Base-by-base conservation (phyloP, 2,113 vertebrate species). In the Microcebus tavaratra region DNA sequence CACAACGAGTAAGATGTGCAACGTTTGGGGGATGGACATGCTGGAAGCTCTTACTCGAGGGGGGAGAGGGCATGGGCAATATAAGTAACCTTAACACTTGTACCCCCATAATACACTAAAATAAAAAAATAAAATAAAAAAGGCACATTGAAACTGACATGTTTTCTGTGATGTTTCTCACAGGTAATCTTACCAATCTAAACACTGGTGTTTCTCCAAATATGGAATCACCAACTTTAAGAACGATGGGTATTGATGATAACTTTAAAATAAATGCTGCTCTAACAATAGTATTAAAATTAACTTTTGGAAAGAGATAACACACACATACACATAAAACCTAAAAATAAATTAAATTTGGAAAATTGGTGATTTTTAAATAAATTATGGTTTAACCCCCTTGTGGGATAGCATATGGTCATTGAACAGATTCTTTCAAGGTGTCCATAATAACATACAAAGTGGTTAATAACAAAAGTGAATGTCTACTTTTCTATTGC, bases 331-430 rank as follows among this genome's bases (percentile, higher is more conserved):
- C 2, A 34, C 27, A 42, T 36, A 21, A 59, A 53, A 18, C 8
- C 18, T 76, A 68, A 90, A 81, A 86, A 68, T 82, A 48, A 63
- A n/a, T 72, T 79, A 94, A 61, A 59, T 91, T 88, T 84, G 42
- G 25, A 63, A 78, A 81, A 90, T 61, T 25, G 48, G 3, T 9
- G 65, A 76, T 7, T 82, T 79, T 57, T 73, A 83, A 65, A 53
- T 80, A 79, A 76, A 48, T 36, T 39, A 18, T 45, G 8, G 0
- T 53, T 18, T 4, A 84, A 29, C 8, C 0, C 0, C 11, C 3
- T 70, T 61, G 2, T 67, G 20, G 23, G 42, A 29, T 13, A 45
- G 14, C 14, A 25, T 72, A 42, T 31, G 3, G 3, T 25, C 59
- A 34, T 12, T 63, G 18, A 72, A 63, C 4, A 55, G n/a, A 48